Conservation (phyloP, 2,113 vertebrate species). For the Nestor notabilis region DNA sequence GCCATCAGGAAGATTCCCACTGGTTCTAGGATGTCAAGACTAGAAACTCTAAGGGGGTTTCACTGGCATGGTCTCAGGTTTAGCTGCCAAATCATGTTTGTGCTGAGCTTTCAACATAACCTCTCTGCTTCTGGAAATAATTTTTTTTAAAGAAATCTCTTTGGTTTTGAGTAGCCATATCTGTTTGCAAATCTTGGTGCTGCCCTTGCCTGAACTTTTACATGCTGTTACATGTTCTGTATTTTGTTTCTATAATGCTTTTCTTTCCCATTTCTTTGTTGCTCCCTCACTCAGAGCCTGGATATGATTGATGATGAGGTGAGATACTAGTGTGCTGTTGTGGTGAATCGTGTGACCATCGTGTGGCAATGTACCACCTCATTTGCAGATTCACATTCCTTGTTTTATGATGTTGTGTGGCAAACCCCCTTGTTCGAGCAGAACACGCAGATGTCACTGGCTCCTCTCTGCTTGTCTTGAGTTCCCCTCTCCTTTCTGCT, state of each 20-base stretch:
- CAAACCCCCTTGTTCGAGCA: background rate
- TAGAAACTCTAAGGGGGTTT: background rate
- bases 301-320: constrained; percentile 99
- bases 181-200: constrained; percentile 29
- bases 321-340: constrained; percentile 74
- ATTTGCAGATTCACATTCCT: background rate
- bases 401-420: background rate
- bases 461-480: background rate
- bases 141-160: background rate
- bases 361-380: background rate
- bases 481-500: background rate
- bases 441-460: background rate
- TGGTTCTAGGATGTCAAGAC: background rate
- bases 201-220: constrained; percentile 42
- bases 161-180: constrained; percentile 3
- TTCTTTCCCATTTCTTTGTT: constrained; percentile 79
- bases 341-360: background rate
- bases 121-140: constrained; percentile 13
- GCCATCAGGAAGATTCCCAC: background rate
- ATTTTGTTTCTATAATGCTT: constrained; percentile 71
- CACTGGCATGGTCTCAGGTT: background rate
- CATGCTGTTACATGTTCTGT: constrained; percentile 39
- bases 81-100: background rate
- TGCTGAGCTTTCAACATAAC: constrained; percentile 38
- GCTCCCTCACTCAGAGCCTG: constrained; percentile 90